Evolutionary conservation across 2,797 vertebrate genomes (phyloP).

Genomic region (Cossypha heuglini): DNA sequence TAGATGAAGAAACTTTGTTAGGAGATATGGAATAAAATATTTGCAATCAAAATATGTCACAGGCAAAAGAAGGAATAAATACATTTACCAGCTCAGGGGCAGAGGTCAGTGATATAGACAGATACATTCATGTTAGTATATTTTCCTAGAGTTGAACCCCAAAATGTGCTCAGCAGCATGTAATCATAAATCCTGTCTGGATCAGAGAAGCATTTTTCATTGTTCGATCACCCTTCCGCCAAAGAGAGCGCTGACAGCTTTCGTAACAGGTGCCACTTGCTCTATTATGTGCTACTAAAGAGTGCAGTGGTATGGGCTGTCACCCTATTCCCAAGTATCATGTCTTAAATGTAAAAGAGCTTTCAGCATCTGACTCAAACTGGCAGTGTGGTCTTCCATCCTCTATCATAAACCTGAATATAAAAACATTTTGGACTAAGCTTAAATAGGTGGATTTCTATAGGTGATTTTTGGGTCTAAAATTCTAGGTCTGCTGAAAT

Average conservation of each 20-base stretch:
- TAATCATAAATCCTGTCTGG: slow-evolving; percentile 17
- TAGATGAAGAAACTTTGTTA: background rate
- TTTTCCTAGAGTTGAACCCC: background rate
- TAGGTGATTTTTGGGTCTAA: background rate
- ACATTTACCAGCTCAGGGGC: background rate
- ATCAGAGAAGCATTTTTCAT: slow-evolving; percentile 8
- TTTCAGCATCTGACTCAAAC: slow-evolving; percentile 8
- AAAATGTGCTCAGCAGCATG: background rate
- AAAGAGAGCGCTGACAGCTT: slow-evolving; percentile 29
- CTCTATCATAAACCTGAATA: background rate
- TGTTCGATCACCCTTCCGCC: background rate
- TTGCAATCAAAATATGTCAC: background rate
- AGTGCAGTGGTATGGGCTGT: background rate
- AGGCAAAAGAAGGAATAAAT: background rate
- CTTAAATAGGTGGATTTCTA: background rate
- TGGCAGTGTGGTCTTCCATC: background rate
- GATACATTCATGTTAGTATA: background rate
- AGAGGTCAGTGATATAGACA: background rate
- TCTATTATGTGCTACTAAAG: slow-evolving; percentile 47
- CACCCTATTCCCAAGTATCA: slow-evolving; percentile 47
- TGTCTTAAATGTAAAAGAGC: slow-evolving; percentile 19
- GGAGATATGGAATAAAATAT: background rate
- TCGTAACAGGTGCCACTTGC: slow-evolving; percentile 55
- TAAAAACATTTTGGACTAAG: background rate
- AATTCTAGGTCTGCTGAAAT: background rate